phyloP scores from a whole-genome alignment of 2,797 vertebrate genomes.

The Paedocypris micromegethes region DNA sequence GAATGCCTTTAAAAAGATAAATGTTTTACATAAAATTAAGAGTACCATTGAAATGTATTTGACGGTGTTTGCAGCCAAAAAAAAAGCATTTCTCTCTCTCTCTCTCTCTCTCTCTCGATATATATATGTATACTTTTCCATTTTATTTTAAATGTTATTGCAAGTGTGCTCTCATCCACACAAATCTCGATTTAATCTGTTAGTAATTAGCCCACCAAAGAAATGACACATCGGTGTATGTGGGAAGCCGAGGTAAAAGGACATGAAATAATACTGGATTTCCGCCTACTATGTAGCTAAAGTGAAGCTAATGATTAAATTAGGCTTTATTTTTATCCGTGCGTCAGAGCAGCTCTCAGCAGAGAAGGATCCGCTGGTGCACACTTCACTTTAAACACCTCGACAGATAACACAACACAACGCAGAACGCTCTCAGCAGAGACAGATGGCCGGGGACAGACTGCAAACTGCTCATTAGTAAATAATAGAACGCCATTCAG shows the following conservation, averaged over 20 bases:
- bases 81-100: too few relatives aligned
- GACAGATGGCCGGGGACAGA: constrained; percentile 23
- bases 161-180: neutral
- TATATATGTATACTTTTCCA: too few relatives aligned
- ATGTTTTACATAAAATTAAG: too few relatives aligned
- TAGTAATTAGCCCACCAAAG: constrained; percentile 29
- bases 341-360: constrained; percentile 10
- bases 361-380: constrained; percentile 5
- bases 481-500: constrained; percentile 25
- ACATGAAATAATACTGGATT: constrained; percentile 22
- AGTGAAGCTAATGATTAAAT: constrained; percentile 20
- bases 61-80: too few relatives aligned
- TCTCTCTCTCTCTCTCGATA: too few relatives aligned
- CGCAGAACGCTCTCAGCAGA: constrained; percentile 7
- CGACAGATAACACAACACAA: constrained; percentile 15
- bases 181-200: constrained; percentile 9
- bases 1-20: too few relatives aligned
- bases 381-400: constrained; percentile 15
- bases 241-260: constrained; percentile 16
- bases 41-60: too few relatives aligned
- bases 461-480: constrained; percentile 28
- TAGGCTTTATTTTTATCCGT: constrained; percentile 1
- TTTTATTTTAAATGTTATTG: too few relatives aligned
- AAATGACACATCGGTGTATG: constrained; percentile 22
- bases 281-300: constrained; percentile 7